These are phyloP conservation scores for Drosophila auraria DNA, from an alignment of 1,140 invertebrate species.

Conservation along the genomic window DNA sequence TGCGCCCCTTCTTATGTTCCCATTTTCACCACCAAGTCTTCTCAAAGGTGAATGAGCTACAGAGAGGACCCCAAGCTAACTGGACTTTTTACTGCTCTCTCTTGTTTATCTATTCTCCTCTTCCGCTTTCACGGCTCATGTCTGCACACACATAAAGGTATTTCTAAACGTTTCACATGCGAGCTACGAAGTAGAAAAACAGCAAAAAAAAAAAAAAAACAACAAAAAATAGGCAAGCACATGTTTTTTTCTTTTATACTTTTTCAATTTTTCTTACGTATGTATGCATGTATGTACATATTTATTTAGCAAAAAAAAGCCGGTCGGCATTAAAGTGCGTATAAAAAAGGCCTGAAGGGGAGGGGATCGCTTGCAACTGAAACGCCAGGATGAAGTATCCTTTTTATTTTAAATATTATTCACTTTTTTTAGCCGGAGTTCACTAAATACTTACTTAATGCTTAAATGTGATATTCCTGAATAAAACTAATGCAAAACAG, in stretches of 20 bases:
- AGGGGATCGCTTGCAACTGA: background rate
- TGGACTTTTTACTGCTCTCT: conserved; percentile 30
- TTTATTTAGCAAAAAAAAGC: conserved; percentile 15
- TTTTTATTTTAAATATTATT: background rate
- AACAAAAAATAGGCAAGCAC: conserved; percentile 1
- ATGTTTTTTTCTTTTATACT: background rate
- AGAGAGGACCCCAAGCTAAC: background rate
- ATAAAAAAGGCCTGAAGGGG: background rate
- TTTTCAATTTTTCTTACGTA: background rate
- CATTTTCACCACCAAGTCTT: background rate
- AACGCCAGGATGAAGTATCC: background rate
- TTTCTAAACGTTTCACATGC: conserved; percentile 7
- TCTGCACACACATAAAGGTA: conserved; percentile 5
- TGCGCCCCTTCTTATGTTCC: background rate
- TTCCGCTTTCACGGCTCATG: background rate
- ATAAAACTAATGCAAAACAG: conserved; percentile 2
- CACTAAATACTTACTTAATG: conserved; percentile 22
- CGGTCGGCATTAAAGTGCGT: conserved; percentile 6
- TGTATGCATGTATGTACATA: background rate
- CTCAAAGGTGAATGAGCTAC: background rate
- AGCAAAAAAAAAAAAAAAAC: background rate
- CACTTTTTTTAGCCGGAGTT: background rate
- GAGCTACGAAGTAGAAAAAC: conserved; percentile 4
- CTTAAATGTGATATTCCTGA: background rate
- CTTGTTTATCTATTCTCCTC: conserved; percentile 29